Percentiles rank a stretch among this genome's conserved stretches.
These are phyloP conservation scores for Heptranchias perlo DNA, from an alignment of 2,113 vertebrate genomes.

Conservation along the genomic window DNA sequence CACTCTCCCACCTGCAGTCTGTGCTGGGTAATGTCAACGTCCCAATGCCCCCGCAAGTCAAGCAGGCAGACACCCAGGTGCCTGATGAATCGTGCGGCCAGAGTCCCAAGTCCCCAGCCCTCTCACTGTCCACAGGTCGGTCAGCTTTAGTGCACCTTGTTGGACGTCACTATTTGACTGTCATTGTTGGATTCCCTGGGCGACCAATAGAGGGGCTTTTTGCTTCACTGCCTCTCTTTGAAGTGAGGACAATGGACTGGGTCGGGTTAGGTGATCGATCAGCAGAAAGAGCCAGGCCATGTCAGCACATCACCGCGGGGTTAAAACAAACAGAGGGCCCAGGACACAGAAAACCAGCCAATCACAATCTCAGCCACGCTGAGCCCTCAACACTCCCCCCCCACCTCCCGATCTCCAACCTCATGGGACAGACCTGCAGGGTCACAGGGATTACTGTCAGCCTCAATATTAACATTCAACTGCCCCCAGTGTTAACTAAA, in stretches of 20 bases:
- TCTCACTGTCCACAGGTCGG: background rate
- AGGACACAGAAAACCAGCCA: conserved; percentile 6
- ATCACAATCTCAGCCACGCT: background rate
- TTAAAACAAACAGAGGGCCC: conserved; percentile 8
- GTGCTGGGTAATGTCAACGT: background rate
- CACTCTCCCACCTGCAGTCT: background rate
- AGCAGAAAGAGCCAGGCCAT: background rate
- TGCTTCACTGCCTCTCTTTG: background rate
- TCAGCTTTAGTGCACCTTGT: background rate
- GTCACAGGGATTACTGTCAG: background rate
- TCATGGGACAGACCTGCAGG: background rate
- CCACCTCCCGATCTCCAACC: background rate
- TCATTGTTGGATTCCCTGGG: background rate
- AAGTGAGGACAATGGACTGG: background rate
- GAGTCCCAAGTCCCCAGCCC: background rate
- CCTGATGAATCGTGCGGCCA: background rate
- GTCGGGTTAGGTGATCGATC: background rate
- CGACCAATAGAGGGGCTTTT: background rate
- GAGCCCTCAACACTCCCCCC: too few species aligned
- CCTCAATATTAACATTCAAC: background rate
- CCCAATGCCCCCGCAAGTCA: background rate
- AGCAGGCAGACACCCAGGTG: background rate
- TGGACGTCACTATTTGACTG: background rate
- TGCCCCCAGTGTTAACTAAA: background rate
- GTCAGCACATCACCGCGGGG: background rate